Evolutionary conservation across 1,140 invertebrate species (phyloP).

Genomic region (Agraylea sexmaculata): DNA sequence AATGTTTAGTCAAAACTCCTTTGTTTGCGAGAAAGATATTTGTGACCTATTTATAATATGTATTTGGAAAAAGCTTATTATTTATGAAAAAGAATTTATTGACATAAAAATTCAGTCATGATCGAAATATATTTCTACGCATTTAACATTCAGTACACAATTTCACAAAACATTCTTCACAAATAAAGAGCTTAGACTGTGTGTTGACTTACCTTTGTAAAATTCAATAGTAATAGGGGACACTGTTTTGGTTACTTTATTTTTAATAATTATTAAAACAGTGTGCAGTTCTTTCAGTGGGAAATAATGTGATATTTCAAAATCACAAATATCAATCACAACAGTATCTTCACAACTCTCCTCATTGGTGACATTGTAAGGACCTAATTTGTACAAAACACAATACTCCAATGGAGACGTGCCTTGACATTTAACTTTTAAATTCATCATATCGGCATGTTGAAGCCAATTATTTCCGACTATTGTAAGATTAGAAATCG

Average conservation of each 20-base stretch:
- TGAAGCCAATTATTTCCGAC: slow-evolving; percentile 67
- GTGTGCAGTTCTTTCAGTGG: slow-evolving; percentile 51
- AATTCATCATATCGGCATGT: slow-evolving; percentile 59
- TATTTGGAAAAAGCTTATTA: no score
- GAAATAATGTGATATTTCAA: slow-evolving; percentile 55
- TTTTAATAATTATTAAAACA: slow-evolving; percentile 59
- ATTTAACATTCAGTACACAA: no score
- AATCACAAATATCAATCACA: slow-evolving; percentile 41
- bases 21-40: neutral
- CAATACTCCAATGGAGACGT: slow-evolving; percentile 58
- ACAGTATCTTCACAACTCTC: slow-evolving; percentile 47
- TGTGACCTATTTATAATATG: neutral
- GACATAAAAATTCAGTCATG: neutral
- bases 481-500: slow-evolving; percentile 51
- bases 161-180: neutral
- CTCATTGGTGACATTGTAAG: slow-evolving; percentile 67
- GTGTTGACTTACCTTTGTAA: slow-evolving; percentile 56
- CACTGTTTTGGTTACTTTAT: slow-evolving; percentile 55
- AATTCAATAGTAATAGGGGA: slow-evolving; percentile 62
- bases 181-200: neutral
- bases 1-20: neutral
- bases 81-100: neutral
- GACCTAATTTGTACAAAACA: slow-evolving; percentile 45
- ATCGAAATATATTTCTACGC: no score
- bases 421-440: slow-evolving; percentile 59